Evolutionary conservation across 2,113 vertebrate genomes (phyloP).

Genomic region (Rhagologus leucostigma): DNA sequence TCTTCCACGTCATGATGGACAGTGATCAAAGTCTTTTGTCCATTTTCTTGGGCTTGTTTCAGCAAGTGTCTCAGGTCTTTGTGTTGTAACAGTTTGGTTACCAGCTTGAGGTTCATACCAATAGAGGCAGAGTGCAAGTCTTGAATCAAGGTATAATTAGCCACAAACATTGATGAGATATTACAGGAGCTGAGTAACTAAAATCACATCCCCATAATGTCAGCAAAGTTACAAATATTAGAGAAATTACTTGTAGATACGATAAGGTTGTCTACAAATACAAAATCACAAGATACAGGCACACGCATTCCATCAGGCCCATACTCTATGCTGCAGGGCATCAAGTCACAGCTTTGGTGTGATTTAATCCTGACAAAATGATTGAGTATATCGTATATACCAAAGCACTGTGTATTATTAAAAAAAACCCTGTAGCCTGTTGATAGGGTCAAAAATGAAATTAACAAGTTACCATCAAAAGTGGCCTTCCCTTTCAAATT

Average conservation of each 20-base stretch:
- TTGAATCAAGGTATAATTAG: neutral
- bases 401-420: neutral
- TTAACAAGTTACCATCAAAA: neutral
- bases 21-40: neutral
- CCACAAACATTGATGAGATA: neutral
- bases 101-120: neutral
- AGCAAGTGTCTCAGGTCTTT: neutral
- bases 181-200: neutral
- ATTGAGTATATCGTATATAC: no score
- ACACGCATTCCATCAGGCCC: neutral
- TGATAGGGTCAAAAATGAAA: no score
- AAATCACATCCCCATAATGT: neutral
- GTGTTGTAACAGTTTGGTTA: neutral
- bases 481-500: neutral
- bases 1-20: neutral
- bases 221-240: neutral
- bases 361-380: neutral
- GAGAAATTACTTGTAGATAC: neutral
- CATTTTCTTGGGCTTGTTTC: neutral
- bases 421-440: neutral
- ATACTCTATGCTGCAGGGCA: neutral
- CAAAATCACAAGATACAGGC: neutral
- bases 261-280: neutral
- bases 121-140: neutral
- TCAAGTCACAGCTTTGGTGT: neutral